phyloP scores from a whole-genome alignment of 2,888 invertebrate species.

The Scaptomyza polygonia region DNA sequence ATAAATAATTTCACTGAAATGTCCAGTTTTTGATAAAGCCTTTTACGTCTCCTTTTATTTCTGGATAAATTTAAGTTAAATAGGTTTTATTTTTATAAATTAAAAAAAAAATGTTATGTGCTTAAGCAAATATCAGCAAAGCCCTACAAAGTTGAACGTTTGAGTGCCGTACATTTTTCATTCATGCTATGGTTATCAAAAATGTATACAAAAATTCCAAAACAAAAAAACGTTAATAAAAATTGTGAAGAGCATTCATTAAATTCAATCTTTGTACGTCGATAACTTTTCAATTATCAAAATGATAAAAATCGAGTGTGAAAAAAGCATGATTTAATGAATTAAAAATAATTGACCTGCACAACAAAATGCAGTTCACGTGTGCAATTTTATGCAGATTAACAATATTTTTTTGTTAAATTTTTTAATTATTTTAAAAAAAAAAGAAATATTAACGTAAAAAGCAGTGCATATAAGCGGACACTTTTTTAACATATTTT shows the following conservation, averaged over 20 bases:
- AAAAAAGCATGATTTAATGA: background rate
- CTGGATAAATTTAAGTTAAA: too few relatives aligned
- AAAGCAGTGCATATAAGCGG: background rate
- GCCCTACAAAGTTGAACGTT: background rate
- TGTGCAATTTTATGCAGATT: background rate
- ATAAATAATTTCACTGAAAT: too few relatives aligned
- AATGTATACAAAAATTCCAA: background rate
- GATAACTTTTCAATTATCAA: slow-evolving; percentile 5
- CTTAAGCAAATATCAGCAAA: too few relatives aligned
- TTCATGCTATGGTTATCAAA: background rate
- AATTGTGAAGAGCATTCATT: background rate
- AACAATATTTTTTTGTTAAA: background rate
- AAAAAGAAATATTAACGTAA: slow-evolving; percentile 17
- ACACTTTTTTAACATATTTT: slow-evolving; percentile 18
- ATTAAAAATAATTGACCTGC: slow-evolving; percentile 15
- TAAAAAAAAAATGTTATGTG: too few relatives aligned
- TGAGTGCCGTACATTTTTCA: background rate
- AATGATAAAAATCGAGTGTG: background rate
- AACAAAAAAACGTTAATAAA: background rate
- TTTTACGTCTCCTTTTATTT: too few relatives aligned
- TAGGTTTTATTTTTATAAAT: too few relatives aligned
- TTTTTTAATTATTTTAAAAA: slow-evolving; percentile 13
- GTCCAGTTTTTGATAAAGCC: too few relatives aligned
- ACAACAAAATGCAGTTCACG: slow-evolving; percentile 9
- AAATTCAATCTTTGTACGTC: background rate